Evolutionary conservation across 2,113 vertebrate genomes (phyloP), one percentile per base, ranked within the genome.

Genomic region (Macaca fascicularis): DNA sequence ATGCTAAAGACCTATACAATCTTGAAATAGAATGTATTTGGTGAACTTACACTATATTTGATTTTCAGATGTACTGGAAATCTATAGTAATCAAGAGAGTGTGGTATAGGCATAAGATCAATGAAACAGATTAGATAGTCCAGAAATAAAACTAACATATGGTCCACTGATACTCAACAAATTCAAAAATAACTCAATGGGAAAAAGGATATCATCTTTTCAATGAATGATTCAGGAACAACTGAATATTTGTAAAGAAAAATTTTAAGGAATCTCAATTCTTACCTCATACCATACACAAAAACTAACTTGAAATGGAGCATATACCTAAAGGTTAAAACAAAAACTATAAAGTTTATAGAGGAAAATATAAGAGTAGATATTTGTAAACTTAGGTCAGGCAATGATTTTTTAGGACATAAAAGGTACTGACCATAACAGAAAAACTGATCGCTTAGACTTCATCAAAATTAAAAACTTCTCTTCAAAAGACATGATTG

Each of bases 381-480:
- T 43, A 10, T 93, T 93, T 79, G 75, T 90, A 43, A 45, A 55
- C 27, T 69, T 57, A 59, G 8, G 48, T 4, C 45, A 67, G 69
- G 57, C 48, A 76, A 70, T 83, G 38, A 45, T 59, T 91, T 40
- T n/a, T 87, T 35, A 17, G 67, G 32, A 69, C 67, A 69, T 17
- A 91, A 43, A 80, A 70, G 27, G 43, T 17, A 30, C 23, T 48
- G 38, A 80, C 16, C 25, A 67, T 4, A 64, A 64, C 12, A 91
- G 52, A 84, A 91, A 69, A 67, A 40, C 8, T 67, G 40, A 75
- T n/a, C 40, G 35, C 23, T 78, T 90, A 57, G 5, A 91, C 72
- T 93, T 93, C 40, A 75, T 92, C 14, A 74, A 90, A 89, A 92
- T 84, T 48, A 55, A 55, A 92, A 79, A 59, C 11, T 40, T 89